Evolutionary conservation across 1,140 invertebrate species (phyloP), one percentile per base, ranked within the genome.

Genomic region (Polypedilum pembai): DNA sequence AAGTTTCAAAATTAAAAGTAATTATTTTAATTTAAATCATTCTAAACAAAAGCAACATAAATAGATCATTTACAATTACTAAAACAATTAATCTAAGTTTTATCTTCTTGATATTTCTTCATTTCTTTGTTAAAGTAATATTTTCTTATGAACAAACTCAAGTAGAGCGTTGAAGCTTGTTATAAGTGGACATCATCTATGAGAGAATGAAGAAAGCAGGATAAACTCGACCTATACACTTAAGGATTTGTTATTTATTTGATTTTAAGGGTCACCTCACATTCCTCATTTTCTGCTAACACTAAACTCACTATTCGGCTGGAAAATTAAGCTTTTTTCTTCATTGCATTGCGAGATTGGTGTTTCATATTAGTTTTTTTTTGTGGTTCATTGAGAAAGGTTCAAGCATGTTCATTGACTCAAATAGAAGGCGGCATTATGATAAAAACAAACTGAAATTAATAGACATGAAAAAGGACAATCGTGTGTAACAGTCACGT

Each of bases 211-310:
- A 33, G 24, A 33, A 33, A 33, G 24, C n/a, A n/a, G n/a, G n/a
- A n/a, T n/a, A n/a, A 33, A 33, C 24, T 33, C 45, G n/a, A 56
- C 45, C 45, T 56, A 56, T 15, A 12, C 45, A 56, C 65, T 69
- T 69, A 10, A 69, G 20, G 20, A 5, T 33, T 33, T 69, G 20
- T 69, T 21, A 69, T 69, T 69, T 69, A 69, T 69, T 69, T 69
- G 65, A 69, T 69, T 69, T 69, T 18, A 69, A 69, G 65, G 65
- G 65, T 69, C 65, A 69, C 17, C 65, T 56, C 45, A 56, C 45
- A 56, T 56, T 56, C 41, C 41, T 45, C 41, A 12, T 15, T 45
- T 45, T 45, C 41, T 45, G 8, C n/a, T 56, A 15, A 3, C 45
- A 56, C 15, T n/a, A n/a, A n/a, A n/a, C n/a, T 56, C 45, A 56